Base-by-base conservation (phyloP, 2,797 vertebrate species). In the Sebastiscus albofasciatus region DNA sequence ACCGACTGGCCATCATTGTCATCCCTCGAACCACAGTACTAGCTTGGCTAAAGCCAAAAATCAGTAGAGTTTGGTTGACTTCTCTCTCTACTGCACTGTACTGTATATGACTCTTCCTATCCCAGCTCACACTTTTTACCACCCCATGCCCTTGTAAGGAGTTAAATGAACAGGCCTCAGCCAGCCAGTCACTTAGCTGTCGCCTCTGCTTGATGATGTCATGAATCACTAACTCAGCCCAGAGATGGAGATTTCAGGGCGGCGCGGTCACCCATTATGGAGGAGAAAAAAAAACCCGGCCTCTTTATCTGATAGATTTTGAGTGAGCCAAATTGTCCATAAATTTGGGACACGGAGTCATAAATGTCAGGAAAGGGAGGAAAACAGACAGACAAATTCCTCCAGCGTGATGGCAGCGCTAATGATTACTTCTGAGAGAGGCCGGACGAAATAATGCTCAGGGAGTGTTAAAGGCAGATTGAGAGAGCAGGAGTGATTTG, bases 291-390 rank as follows among this genome's bases (percentile, higher is more conserved):
- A 94, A 88, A 92, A 61, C 65, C 52, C 8, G 0, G 84, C 93
- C 88, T 87, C 87, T 93, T 91, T 79, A 89, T 89, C 85, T 88
- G 90, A 92, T 91, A 89, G 93, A 89, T 93, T 94, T 92, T 87
- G 85, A 95, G 92, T 90, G 88, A 86, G 81, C 90, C 85, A 93
- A 93, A 92, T 95, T 92, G 90, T 92, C 90, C 92, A 93, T 95
- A 94, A 94, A 94, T 95, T 90, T 88, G 62, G 75, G 59, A 91
- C 92, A 92, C 87, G 75, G 84, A 90, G 92, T 91, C 93, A 88
- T 95, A 94, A 94, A 94, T 84, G 93, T 93, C 92, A 93, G 72
- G 81, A 81, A 92, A 87, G 24, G 75, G 80, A 92, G 85, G 83
- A 88, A 92, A 92, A 93, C 89, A 92, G 92, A 90, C 74, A 79